These are phyloP conservation scores for Musca vetustissima DNA, from an alignment of 1,140 invertebrate genomes.

Conservation along the genomic window DNA sequence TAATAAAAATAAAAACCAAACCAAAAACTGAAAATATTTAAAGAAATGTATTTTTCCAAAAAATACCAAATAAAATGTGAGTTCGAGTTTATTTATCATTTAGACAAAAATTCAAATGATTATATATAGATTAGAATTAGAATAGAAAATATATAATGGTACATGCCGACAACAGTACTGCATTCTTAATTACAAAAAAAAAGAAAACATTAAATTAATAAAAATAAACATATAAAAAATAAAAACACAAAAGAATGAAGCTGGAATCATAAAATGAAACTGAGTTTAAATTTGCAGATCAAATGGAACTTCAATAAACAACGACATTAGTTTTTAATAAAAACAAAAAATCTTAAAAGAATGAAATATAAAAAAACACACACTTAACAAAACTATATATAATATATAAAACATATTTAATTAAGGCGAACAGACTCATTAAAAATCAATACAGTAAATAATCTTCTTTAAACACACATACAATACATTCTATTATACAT, in stretches of 20 bases:
- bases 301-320: conserved; percentile 46
- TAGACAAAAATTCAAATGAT: conserved; percentile 2
- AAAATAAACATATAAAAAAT: background rate
- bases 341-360: background rate
- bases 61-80: conserved; percentile 13
- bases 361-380: background rate
- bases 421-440: background rate
- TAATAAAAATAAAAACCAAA: background rate
- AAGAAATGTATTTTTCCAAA: background rate
- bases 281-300: conserved; percentile 19
- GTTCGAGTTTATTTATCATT: conserved; percentile 6
- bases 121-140: background rate
- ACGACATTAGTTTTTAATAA: conserved; percentile 44
- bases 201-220: too few relatives aligned
- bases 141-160: background rate
- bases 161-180: too few relatives aligned
- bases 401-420: too few relatives aligned
- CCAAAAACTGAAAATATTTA: conserved; percentile 4
- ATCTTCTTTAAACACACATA: background rate
- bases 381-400: conserved; percentile 8
- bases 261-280: background rate
- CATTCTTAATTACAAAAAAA: too few relatives aligned
- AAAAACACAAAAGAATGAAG: background rate
- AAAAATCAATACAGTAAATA: background rate
- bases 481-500: background rate